Percentiles rank a stretch among this genome's conserved stretches.
Evolutionary conservation across 2,797 vertebrate genomes (phyloP).

Genomic region (Tolypeutes matacus): DNA sequence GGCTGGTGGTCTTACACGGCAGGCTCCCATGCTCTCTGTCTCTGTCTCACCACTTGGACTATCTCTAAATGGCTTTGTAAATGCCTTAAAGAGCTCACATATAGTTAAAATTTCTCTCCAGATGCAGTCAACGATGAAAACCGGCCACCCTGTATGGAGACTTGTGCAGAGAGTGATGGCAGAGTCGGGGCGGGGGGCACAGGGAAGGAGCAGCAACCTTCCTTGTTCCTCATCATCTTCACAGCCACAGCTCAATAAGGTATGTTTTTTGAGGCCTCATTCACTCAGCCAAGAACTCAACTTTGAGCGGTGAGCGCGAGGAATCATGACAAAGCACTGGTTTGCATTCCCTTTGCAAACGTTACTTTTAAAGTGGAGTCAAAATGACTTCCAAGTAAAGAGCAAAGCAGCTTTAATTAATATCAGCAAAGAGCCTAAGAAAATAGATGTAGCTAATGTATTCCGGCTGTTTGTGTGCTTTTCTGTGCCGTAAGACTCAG

Average conservation of each 20-base stretch:
- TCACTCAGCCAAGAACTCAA: slow-evolving; percentile 7
- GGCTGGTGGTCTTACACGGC: neutral
- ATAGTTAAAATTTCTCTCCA: neutral
- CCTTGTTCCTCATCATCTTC: neutral
- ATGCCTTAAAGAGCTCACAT: neutral
- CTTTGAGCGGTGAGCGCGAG: neutral
- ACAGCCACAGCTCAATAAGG: neutral
- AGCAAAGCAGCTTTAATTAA: slow-evolving; percentile 72
- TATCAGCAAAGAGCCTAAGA: slow-evolving; percentile 57
- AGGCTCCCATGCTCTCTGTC: neutral
- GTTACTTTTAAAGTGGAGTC: slow-evolving; percentile 59
- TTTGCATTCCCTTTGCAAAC: slow-evolving; percentile 63
- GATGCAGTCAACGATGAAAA: neutral
- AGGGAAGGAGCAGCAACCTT: neutral
- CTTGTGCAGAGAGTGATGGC: neutral
- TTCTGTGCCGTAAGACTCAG: neutral
- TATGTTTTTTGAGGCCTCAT: slow-evolving; percentile 14
- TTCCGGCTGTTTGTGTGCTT: slow-evolving; percentile 51
- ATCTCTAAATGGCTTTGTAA: neutral
- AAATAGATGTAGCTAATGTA: slow-evolving; percentile 56
- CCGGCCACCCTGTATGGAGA: neutral
- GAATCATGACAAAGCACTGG: slow-evolving; percentile 63
- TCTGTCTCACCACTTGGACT: neutral
- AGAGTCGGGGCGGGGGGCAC: neutral
- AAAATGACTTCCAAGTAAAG: slow-evolving; percentile 66